Conservation (phyloP, 2,888 invertebrate species). For the Biston betularia region DNA sequence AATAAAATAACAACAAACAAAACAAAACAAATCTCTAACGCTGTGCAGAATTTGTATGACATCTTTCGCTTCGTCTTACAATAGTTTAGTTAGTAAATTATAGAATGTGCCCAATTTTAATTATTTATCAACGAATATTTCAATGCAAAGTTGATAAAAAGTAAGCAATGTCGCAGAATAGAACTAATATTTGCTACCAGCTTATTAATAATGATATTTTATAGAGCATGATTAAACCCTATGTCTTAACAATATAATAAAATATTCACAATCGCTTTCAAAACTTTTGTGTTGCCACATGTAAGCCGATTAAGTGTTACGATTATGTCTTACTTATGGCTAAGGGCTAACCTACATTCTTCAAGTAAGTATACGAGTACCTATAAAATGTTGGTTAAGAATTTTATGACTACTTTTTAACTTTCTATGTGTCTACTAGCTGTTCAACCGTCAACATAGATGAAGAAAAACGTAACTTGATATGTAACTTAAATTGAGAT, state of each 20-base stretch:
- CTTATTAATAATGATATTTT: conserved; percentile 10
- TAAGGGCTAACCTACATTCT: conserved; percentile 23
- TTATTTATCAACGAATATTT: no score
- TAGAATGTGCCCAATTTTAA: no score
- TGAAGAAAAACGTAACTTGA: conserved; percentile 5
- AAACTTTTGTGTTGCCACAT: conserved; percentile 20
- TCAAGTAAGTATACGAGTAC: conserved; percentile 10
- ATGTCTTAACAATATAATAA: conserved; percentile 23
- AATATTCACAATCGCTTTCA: conserved; percentile 26
- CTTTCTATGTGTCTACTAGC: neutral
- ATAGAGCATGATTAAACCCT: conserved; percentile 23
- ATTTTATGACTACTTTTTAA: conserved; percentile 7
- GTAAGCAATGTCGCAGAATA: neutral
- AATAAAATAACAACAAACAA: no score
- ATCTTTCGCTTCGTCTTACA: no score
- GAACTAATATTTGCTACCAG: neutral
- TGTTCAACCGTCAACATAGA: neutral
- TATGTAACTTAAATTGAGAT: conserved; percentile 3
- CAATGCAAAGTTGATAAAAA: no score
- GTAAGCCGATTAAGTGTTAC: conserved; percentile 11
- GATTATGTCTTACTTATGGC: conserved; percentile 12
- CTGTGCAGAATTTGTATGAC: no score
- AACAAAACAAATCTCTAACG: no score
- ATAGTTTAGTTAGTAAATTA: no score
- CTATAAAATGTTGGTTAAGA: neutral